Percentiles rank a stretch among this genome's conserved stretches.
phyloP scores from a whole-genome alignment of 2,888 invertebrate species.

The Punctoribates punctum region DNA sequence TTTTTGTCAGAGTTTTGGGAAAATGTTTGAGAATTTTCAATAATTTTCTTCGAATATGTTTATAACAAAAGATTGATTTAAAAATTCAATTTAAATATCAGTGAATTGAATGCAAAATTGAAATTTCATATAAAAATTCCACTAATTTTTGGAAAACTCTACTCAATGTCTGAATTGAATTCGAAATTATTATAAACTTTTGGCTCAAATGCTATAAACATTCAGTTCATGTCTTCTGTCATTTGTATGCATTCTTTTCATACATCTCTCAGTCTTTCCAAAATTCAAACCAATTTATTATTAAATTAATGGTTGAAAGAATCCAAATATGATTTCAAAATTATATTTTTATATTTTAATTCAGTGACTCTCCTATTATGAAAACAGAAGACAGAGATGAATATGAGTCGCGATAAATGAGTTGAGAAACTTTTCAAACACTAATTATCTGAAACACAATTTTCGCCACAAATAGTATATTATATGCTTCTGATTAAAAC shows the following conservation, averaged over 20 bases:
- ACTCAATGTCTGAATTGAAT: too few species aligned
- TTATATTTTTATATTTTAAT: too few species aligned
- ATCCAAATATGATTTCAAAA: neutral
- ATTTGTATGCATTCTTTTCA: neutral
- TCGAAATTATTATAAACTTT: neutral
- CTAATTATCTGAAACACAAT: neutral
- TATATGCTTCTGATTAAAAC: neutral
- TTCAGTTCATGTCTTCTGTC: neutral
- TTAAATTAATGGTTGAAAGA: slow-evolving; percentile 14
- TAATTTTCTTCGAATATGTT: too few species aligned
- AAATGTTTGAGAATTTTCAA: too few species aligned
- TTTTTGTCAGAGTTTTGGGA: too few species aligned
- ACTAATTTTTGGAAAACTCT: too few species aligned
- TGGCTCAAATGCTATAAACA: neutral
- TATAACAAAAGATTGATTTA: too few species aligned
- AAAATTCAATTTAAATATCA: too few species aligned
- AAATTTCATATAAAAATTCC: too few species aligned
- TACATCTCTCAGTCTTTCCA: neutral
- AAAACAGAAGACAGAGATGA: neutral
- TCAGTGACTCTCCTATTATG: neutral
- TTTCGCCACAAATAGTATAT: neutral
- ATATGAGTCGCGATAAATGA: neutral
- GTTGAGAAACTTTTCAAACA: neutral
- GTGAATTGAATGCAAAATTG: too few species aligned
- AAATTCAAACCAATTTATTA: slow-evolving; percentile 22